phyloP scores from a whole-genome alignment of 1,140 invertebrate genomes.

The Hylyphantes graminicola region DNA sequence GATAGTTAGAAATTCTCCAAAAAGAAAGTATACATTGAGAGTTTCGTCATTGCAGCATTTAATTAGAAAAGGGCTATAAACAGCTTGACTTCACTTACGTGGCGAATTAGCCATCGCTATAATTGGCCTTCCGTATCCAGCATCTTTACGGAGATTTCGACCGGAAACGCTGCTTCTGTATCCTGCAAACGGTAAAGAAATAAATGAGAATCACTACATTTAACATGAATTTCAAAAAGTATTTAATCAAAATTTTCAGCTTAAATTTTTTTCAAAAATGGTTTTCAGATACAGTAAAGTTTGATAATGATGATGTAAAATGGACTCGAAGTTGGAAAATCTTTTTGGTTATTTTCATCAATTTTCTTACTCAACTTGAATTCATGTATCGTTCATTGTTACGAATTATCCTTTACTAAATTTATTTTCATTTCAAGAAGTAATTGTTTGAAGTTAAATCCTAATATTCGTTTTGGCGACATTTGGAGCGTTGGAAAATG shows the following conservation, averaged over 20 bases:
- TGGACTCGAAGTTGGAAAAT: too few relatives aligned
- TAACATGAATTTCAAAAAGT: conserved; percentile 4
- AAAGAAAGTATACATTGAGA: not conserved
- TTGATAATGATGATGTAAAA: too few relatives aligned
- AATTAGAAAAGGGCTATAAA: not conserved
- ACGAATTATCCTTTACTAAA: too few relatives aligned
- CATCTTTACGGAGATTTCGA: conserved; percentile 25
- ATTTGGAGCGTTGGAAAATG: too few relatives aligned
- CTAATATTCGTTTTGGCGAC: too few relatives aligned
- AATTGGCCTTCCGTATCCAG: conserved; percentile 44
- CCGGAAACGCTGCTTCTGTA: not conserved
- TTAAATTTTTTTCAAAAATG: not conserved
- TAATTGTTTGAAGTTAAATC: too few relatives aligned
- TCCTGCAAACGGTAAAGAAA: not conserved
- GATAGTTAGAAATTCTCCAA: not conserved
- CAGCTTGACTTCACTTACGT: conserved; percentile 17
- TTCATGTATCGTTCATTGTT: too few relatives aligned
- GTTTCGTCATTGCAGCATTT: too few relatives aligned
- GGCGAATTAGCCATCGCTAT: conserved; percentile 56
- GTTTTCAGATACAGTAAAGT: not conserved
- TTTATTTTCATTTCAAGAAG: too few relatives aligned
- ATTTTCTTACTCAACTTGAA: too few relatives aligned
- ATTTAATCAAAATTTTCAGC: not conserved
- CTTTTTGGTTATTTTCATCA: too few relatives aligned
- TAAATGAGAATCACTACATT: not conserved